Conservation (phyloP, 2,888 invertebrate genomes). For the Pseudococcus longispinus region DNA sequence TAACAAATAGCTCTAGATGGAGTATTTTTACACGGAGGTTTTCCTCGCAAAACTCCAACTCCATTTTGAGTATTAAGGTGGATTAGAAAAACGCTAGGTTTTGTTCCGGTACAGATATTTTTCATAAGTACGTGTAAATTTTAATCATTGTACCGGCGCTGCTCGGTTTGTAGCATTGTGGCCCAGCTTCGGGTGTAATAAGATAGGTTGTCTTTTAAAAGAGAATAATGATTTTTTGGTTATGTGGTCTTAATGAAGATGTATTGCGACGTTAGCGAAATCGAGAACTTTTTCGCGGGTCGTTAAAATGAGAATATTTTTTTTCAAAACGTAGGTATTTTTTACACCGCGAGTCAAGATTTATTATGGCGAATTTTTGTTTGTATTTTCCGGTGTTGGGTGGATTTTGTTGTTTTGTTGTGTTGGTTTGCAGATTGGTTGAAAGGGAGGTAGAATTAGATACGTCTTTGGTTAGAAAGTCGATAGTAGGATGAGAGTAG, state of each 20-base stretch:
- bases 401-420: too few relatives aligned
- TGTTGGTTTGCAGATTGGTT: too few relatives aligned
- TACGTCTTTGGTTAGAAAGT: too few relatives aligned
- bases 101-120: not conserved
- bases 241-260: conserved; percentile 12
- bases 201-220: conserved; percentile 19
- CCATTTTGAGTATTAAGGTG: conserved; percentile 18
- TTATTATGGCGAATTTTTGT: not conserved
- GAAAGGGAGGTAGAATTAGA: too few relatives aligned
- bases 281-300: not conserved
- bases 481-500: too few relatives aligned
- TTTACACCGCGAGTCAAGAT: not conserved
- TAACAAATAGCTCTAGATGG: conserved; percentile 10
- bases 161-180: not conserved
- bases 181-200: not conserved
- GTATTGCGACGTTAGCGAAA: not conserved
- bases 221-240: conserved; percentile 28
- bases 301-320: conserved; percentile 3
- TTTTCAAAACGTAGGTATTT: not conserved
- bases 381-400: not conserved
- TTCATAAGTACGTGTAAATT: conserved; percentile 19
- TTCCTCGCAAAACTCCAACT: not conserved
- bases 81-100: not conserved
- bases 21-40: not conserved
- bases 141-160: conserved; percentile 7